A percentile compares a stretch with the other conserved stretches of the same genome.
phyloP scores from a whole-genome alignment of 1,140 invertebrate genomes.

The Calephelis virginiensis region DNA sequence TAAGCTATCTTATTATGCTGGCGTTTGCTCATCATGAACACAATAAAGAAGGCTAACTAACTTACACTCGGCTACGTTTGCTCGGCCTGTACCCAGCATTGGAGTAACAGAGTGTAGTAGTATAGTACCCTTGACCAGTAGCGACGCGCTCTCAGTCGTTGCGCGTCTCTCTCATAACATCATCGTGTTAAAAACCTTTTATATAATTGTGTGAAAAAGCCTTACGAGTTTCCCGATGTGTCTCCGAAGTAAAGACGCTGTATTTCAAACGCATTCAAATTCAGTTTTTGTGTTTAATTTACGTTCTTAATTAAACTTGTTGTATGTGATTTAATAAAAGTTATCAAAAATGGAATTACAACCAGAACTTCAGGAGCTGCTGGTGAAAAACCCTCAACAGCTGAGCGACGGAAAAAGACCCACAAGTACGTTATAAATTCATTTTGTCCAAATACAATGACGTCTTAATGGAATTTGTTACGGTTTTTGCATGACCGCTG shows the following conservation, averaged over 20 bases:
- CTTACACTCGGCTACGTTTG: no score
- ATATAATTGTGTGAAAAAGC: neutral
- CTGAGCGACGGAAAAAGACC: constrained; percentile 5
- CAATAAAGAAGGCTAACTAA: no score
- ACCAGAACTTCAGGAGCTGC: constrained; percentile 10
- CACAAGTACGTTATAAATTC: constrained; percentile 3
- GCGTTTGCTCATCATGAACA: no score
- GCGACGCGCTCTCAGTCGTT: constrained; percentile 6
- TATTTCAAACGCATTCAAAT: constrained; percentile 2
- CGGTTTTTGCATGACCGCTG: constrained; percentile 7
- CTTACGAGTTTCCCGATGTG: constrained; percentile 6
- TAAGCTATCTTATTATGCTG: no score
- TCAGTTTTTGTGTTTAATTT: constrained; percentile 11
- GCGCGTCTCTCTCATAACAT: constrained; percentile 13
- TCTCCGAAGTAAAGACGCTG: constrained; percentile 1
- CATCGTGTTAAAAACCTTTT: constrained; percentile 1
- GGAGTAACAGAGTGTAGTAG: neutral
- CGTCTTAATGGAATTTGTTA: neutral
- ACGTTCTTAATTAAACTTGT: constrained; percentile 1
- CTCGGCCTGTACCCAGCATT: no score
- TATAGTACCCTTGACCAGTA: constrained; percentile 12
- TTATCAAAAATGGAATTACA: constrained; percentile 9
- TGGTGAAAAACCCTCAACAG: constrained; percentile 14
- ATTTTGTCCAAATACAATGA: constrained; percentile 6
- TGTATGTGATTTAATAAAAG: neutral